These are phyloP conservation scores for Drosophila watanabei DNA, from an alignment of 1,140 invertebrate genomes.

Conservation along the genomic window DNA sequence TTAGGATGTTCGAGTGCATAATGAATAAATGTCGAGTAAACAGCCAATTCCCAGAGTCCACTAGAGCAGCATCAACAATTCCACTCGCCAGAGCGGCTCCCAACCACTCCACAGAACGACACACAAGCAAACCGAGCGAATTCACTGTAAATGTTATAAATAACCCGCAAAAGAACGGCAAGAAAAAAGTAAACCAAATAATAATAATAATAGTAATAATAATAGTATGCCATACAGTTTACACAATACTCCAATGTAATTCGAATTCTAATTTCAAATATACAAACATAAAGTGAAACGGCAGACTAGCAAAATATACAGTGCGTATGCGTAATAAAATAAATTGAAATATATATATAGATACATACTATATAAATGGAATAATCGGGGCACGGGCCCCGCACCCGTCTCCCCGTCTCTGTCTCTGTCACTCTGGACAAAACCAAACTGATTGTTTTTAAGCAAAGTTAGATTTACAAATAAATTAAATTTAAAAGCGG, in stretches of 20 bases:
- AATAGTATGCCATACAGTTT: conserved; percentile 57
- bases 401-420: conserved; percentile 35
- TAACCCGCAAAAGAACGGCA: conserved; percentile 59
- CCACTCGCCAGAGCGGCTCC: conserved; percentile 6
- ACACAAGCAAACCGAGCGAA: conserved; percentile 60
- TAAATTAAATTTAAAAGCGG: conserved; percentile 46
- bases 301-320: conserved; percentile 79
- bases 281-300: conserved; percentile 49
- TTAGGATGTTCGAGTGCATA: conserved; percentile 57
- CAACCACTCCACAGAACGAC: conserved; percentile 2
- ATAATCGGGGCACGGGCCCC: conserved; percentile 19
- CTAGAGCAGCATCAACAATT: conserved; percentile 16
- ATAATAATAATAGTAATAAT: conserved; percentile 46
- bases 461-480: conserved; percentile 66
- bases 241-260: conserved; percentile 62
- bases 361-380: conserved; percentile 34
- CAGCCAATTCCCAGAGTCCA: conserved; percentile 31
- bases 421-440: conserved; percentile 60
- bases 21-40: conserved; percentile 78
- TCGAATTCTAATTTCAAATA: conserved; percentile 70
- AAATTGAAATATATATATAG: conserved; percentile 52
- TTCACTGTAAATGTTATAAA: conserved; percentile 82
- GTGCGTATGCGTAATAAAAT: conserved; percentile 71
- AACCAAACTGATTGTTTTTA: conserved; percentile 83
- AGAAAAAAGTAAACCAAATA: conserved; percentile 1